Conservation (phyloP, 2,888 invertebrate species). For the Eurois occulta region DNA sequence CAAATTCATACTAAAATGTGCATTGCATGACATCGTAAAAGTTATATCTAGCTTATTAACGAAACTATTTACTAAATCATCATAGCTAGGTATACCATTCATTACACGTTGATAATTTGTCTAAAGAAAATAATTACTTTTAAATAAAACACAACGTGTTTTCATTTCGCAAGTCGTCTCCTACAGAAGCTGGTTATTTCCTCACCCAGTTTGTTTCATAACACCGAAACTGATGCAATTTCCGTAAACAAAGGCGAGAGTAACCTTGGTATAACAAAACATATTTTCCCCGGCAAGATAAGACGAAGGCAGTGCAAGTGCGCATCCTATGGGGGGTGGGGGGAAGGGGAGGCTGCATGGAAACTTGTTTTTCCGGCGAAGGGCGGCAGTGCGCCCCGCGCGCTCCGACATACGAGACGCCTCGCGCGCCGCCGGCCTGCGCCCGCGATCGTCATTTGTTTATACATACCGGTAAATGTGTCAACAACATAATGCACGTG, state of each 20-base stretch:
- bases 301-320: conserved; percentile 83
- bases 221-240: conserved; percentile 60
- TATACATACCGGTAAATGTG: conserved; percentile 63
- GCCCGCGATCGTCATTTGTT: conserved; percentile 64
- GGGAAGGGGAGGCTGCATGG: conserved; percentile 85
- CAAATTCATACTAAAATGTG: too few species aligned
- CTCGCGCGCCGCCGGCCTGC: conserved; percentile 64
- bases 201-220: conserved; percentile 56
- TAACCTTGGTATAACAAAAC: conserved; percentile 70
- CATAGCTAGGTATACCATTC: too few species aligned
- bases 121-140: background rate
- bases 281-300: conserved; percentile 74
- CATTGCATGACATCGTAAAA: background rate
- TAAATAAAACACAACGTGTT: background rate
- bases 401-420: conserved; percentile 69
- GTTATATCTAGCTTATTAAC: background rate
- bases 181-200: conserved; percentile 18
- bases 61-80: background rate
- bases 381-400: conserved; percentile 87
- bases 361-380: conserved; percentile 80
- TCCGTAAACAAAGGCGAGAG: conserved; percentile 64
- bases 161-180: conserved; percentile 17
- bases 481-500: conserved; percentile 60
- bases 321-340: conserved; percentile 76
- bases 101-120: too few species aligned